Evolutionary conservation across 2,797 vertebrate species (phyloP).

Genomic region (Tapirus indicus): DNA sequence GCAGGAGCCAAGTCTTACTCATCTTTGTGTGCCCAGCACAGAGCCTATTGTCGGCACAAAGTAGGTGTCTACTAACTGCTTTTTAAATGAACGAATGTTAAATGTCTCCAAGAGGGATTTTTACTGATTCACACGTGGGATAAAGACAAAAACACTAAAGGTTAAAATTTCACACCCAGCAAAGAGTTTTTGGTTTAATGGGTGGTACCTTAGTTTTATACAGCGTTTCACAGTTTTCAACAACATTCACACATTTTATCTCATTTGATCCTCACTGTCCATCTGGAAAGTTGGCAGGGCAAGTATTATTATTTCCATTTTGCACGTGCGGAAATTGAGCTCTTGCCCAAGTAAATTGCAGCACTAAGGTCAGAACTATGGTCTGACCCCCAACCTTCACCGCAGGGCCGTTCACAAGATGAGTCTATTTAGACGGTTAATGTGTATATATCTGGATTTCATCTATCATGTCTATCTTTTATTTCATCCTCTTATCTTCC

Average conservation of each 20-base stretch:
- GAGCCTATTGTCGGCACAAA: background rate
- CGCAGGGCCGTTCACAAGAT: background rate
- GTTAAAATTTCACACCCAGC: background rate
- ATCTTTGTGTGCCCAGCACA: background rate
- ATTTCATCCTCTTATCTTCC: slow-evolving; percentile 41
- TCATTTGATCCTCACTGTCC: background rate
- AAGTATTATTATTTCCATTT: background rate
- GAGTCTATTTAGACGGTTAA: background rate
- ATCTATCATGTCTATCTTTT: background rate
- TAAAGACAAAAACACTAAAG: background rate
- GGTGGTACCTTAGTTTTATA: background rate
- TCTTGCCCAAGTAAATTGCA: background rate
- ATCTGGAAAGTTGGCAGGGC: background rate
- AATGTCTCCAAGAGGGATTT: background rate
- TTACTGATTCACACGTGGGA: background rate
- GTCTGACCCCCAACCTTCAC: background rate
- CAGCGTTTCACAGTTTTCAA: background rate
- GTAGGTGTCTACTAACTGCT: background rate
- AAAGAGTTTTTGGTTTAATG: background rate
- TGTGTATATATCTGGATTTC: background rate
- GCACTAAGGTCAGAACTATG: background rate
- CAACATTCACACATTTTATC: background rate
- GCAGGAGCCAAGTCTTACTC: background rate
- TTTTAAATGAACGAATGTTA: background rate
- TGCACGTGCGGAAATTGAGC: background rate